Evolutionary conservation across 2,888 invertebrate species (phyloP).

Genomic region (Macaria notata): DNA sequence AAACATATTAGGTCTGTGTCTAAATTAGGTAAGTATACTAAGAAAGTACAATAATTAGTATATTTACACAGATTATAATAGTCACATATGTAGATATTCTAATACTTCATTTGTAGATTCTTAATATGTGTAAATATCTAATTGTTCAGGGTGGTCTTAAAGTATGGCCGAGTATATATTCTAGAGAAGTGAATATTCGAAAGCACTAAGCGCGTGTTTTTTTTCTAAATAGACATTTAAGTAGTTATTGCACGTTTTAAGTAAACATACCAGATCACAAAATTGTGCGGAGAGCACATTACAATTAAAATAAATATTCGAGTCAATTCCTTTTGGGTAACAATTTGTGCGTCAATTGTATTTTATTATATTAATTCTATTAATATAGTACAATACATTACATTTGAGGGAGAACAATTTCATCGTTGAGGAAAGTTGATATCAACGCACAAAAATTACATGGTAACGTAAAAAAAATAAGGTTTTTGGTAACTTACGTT

Average conservation of each 20-base stretch:
- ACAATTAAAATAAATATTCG: conserved; percentile 39
- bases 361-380: not conserved
- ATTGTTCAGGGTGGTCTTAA: too few relatives aligned
- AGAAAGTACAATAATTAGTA: conserved; percentile 6
- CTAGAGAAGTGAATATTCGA: conserved; percentile 45
- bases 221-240: conserved; percentile 37
- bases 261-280: conserved; percentile 50
- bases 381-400: not conserved
- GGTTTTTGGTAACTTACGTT: conserved; percentile 33
- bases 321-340: conserved; percentile 28
- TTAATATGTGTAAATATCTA: too few relatives aligned
- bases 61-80: too few relatives aligned
- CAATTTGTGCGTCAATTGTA: conserved; percentile 9
- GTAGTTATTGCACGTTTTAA: conserved; percentile 52
- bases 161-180: not conserved
- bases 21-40: conserved; percentile 20
- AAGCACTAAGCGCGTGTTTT: conserved; percentile 52
- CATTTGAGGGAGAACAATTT: not conserved
- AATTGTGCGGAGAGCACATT: conserved; percentile 54
- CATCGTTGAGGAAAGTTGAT: not conserved
- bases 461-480: conserved; percentile 9
- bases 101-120: too few relatives aligned
- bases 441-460: conserved; percentile 10
- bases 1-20: conserved; percentile 18
- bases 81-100: too few relatives aligned